These are phyloP conservation scores for Ctena decussata DNA, from an alignment of 2,888 invertebrate genomes.

Conservation along the genomic window DNA sequence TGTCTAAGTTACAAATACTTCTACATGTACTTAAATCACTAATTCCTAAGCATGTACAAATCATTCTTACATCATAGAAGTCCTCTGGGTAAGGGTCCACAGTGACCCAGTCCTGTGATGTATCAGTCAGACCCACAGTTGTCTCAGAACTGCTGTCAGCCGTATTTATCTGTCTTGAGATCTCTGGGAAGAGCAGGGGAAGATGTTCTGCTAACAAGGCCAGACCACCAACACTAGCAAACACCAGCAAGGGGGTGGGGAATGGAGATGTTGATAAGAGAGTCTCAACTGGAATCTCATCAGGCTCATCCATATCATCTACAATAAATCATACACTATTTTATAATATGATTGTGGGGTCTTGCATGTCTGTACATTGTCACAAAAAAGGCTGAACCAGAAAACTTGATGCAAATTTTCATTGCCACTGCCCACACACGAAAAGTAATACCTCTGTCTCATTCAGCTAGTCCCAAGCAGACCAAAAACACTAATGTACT, in stretches of 20 bases:
- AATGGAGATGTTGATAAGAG: conserved; percentile 82
- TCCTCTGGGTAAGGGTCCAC: conserved; percentile 87
- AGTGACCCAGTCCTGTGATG: conserved; percentile 88
- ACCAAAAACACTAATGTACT: too few relatives aligned
- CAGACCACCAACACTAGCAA: conserved; percentile 95
- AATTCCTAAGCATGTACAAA: not conserved
- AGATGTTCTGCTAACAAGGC: conserved; percentile 95
- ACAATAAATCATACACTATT: not conserved
- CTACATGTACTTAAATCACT: too few relatives aligned
- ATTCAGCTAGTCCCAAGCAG: too few relatives aligned
- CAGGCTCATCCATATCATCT: conserved; percentile 66
- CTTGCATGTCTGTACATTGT: too few relatives aligned
- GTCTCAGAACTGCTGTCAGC: conserved; percentile 46
- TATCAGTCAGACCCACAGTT: conserved; percentile 25
- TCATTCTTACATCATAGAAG: conserved; percentile 72
- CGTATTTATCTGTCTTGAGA: conserved; percentile 88
- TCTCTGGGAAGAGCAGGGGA: conserved; percentile 95
- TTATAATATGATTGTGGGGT: too few relatives aligned
- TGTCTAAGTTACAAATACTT: too few relatives aligned
- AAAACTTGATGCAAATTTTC: too few relatives aligned
- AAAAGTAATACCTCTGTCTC: too few relatives aligned
- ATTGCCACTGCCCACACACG: too few relatives aligned
- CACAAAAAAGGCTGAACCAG: too few relatives aligned
- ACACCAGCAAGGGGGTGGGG: conserved; percentile 92
- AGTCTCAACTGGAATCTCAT: conserved; percentile 78